A percentile compares a stretch with the other conserved stretches of the same genome.
Conservation (phyloP, 2,113 vertebrate species). For the Mormoops blainvillei region DNA sequence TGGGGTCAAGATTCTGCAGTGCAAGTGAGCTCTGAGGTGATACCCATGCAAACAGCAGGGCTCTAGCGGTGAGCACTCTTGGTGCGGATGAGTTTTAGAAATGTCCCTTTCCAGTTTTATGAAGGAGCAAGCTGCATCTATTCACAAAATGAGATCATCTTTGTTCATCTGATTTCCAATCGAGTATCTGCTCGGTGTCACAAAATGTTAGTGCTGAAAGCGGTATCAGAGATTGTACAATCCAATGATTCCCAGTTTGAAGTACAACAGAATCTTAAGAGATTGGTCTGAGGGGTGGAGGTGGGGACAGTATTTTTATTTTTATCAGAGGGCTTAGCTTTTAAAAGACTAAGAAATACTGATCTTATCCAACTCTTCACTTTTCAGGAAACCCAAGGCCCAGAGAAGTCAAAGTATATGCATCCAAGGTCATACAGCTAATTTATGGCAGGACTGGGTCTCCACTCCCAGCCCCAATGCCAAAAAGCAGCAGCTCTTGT, state of each 20-base stretch:
- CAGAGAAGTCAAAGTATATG: neutral
- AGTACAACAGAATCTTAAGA: neutral
- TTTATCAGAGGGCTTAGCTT: neutral
- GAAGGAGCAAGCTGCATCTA: neutral
- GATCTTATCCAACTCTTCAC: neutral
- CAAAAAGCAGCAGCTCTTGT: constrained; percentile 51
- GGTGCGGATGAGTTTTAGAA: neutral
- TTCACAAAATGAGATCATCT: neutral
- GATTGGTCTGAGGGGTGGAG: neutral
- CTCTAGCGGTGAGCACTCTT: neutral
- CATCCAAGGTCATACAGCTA: neutral
- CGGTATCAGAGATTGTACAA: neutral
- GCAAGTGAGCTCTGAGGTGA: neutral
- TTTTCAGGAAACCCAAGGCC: neutral
- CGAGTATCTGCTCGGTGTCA: neutral
- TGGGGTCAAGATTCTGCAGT: neutral
- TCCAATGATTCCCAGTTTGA: neutral
- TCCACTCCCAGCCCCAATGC: neutral
- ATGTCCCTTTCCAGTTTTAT: neutral
- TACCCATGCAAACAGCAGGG: neutral
- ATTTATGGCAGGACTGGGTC: neutral
- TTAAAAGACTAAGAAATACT: neutral
- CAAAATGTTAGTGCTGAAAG: neutral
- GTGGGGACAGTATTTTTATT: neutral
- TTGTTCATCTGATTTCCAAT: neutral